Percentiles rank a stretch among this genome's conserved stretches.
Conservation (phyloP, 1,140 invertebrate genomes). For the Bombus consobrinus region DNA sequence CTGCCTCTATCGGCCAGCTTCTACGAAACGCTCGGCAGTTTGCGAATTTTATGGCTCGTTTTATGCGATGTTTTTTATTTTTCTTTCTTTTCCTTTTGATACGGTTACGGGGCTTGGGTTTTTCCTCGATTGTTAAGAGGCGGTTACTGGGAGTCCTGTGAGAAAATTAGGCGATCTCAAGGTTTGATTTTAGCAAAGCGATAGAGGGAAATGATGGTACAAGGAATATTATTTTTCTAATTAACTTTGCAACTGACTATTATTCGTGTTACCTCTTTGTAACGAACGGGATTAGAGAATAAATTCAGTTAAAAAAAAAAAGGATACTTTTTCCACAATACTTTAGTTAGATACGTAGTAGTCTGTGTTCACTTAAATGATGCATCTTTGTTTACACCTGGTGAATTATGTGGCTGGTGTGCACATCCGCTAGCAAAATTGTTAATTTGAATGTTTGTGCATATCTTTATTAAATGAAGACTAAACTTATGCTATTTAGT, state of each 20-base stretch:
- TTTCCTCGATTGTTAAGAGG: neutral
- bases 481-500: neutral
- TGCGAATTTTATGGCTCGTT: neutral
- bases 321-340: no score
- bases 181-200: no score
- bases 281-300: no score
- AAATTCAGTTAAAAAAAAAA: no score
- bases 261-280: no score
- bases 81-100: neutral
- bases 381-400: neutral
- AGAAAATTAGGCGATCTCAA: no score
- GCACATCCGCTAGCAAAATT: neutral
- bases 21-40: neutral
- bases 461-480: neutral
- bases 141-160: no score
- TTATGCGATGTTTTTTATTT: neutral
- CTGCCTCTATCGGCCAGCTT: neutral
- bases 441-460: neutral
- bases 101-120: accelerated
- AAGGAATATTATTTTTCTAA: no score
- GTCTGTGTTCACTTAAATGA: neutral
- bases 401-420: neutral
- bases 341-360: no score
- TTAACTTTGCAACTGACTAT: no score
- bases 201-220: no score